phyloP scores from a whole-genome alignment of 2,113 vertebrate species.

The Oxyruncus cristatus region DNA sequence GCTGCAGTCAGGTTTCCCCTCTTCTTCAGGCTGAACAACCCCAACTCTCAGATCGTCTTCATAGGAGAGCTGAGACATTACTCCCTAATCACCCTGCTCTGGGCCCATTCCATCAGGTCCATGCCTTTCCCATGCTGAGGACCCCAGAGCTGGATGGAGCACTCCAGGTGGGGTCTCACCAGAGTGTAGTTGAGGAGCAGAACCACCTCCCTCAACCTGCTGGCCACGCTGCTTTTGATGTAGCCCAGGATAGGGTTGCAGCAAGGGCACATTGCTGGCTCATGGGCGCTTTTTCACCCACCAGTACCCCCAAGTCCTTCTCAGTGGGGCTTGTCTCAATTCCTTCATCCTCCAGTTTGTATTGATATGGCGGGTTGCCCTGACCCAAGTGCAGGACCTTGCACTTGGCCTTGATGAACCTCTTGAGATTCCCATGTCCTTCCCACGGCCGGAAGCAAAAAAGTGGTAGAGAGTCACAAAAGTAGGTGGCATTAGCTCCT shows the following conservation, averaged over 20 bases:
- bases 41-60: background rate
- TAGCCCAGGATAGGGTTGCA: background rate
- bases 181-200: background rate
- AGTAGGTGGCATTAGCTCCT: background rate
- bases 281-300: background rate
- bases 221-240: background rate
- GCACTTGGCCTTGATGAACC: background rate
- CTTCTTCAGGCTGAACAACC: background rate
- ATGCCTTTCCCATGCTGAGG: background rate
- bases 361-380: background rate
- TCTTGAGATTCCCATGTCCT: background rate
- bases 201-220: background rate
- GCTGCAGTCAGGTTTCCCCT: background rate
- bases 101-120: background rate
- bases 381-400: background rate
- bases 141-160: background rate
- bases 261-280: background rate
- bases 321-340: background rate
- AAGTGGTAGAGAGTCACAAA: background rate
- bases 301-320: background rate
- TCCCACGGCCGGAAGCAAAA: background rate
- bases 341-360: background rate
- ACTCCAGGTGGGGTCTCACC: background rate
- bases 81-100: fast-evolving
- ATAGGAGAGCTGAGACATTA: background rate